Percentiles rank a stretch among this genome's conserved stretches.
Conservation (phyloP, 2,888 invertebrate species). For the Eupithecia inturbata region DNA sequence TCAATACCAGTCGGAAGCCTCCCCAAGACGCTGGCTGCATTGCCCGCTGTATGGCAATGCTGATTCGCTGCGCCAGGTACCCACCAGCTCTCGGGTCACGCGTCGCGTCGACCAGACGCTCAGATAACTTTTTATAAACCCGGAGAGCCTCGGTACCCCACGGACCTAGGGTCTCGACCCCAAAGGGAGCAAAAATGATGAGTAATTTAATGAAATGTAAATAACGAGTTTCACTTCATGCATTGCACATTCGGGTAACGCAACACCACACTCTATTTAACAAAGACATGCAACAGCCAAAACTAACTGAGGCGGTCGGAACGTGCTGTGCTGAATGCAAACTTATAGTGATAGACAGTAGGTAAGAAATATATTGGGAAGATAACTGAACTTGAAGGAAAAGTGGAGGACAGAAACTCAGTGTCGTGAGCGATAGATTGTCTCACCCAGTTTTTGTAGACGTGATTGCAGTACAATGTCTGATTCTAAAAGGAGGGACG, state of each 20-base stretch:
- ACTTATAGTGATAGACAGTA: constrained; percentile 1
- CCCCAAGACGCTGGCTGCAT: no score
- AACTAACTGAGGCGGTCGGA: not conserved
- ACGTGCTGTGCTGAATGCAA: constrained; percentile 3
- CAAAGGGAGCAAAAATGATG: no score
- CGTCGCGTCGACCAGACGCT: no score
- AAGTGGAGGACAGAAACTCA: constrained; percentile 12
- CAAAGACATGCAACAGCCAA: constrained; percentile 23
- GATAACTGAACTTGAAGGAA: constrained; percentile 7
- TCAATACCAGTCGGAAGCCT: no score
- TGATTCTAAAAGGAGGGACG: not conserved
- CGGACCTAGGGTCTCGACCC: no score
- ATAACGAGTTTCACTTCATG: constrained; percentile 13
- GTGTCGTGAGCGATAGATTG: no score
- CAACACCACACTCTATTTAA: constrained; percentile 25
- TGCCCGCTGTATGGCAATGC: no score
- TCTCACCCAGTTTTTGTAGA: not conserved
- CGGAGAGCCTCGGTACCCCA: no score
- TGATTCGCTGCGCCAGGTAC: no score
- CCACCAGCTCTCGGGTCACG: no score
- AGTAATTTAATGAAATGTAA: not conserved
- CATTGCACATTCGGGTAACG: constrained; percentile 18
- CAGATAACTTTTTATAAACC: no score
- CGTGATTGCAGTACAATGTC: not conserved
- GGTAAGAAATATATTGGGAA: not conserved